Conservation (phyloP, 2,888 invertebrate genomes). For the Timema podura region DNA sequence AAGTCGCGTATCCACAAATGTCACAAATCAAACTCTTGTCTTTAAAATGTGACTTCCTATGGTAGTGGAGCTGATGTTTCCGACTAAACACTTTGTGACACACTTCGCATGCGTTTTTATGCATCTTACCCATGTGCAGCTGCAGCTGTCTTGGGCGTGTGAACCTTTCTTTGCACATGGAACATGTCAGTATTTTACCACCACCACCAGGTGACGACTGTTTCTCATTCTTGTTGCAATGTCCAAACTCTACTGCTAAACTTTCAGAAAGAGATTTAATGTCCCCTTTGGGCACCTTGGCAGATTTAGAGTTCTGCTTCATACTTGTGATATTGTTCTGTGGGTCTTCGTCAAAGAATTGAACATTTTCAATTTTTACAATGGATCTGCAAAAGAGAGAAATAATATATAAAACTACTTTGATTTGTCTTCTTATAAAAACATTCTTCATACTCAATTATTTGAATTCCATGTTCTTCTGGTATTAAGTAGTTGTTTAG, state of each 20-base stretch:
- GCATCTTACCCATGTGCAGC: conserved; percentile 10
- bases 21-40: conserved; percentile 2
- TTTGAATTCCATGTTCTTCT: too few species aligned
- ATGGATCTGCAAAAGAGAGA: conserved; percentile 15
- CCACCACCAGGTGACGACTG: too few species aligned
- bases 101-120: conserved; percentile 8
- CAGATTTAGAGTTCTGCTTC: too few species aligned
- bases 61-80: conserved; percentile 10
- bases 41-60: conserved; percentile 9
- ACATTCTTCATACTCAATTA: too few species aligned
- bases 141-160: conserved; percentile 1
- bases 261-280: too few species aligned
- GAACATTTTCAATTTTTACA: conserved; percentile 9
- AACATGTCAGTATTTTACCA: background rate
- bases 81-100: conserved; percentile 13
- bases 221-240: too few species aligned
- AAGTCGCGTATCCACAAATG: conserved; percentile 12
- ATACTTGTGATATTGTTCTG: too few species aligned
- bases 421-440: too few species aligned
- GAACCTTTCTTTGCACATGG: conserved; percentile 2
- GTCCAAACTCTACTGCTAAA: too few species aligned
- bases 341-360: background rate
- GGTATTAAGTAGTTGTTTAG: too few species aligned
- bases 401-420: too few species aligned
- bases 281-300: too few species aligned